Evolutionary conservation across 2,797 vertebrate genomes (phyloP).

Genomic region (Geotrypetes seraphini): DNA sequence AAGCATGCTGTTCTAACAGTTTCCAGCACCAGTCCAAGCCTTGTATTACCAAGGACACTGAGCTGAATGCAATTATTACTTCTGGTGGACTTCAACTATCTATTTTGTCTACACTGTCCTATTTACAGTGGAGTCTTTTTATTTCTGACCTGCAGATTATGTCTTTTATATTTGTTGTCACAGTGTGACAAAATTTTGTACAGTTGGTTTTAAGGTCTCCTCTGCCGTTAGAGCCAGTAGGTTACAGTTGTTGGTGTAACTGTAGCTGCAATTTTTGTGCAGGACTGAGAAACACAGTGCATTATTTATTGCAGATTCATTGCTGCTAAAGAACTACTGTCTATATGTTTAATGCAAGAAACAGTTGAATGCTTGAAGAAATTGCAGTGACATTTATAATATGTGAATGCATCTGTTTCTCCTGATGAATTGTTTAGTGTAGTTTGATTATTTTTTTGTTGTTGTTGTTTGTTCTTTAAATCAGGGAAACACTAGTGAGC

Average conservation of each 20-base stretch:
- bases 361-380: slow-evolving; percentile 65
- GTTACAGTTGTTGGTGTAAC: slow-evolving; percentile 69
- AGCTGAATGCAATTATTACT: slow-evolving; percentile 57
- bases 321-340: slow-evolving; percentile 99
- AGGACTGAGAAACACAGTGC: slow-evolving; percentile 76
- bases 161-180: slow-evolving; percentile 72
- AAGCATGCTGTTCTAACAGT: slow-evolving; percentile 93
- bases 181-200: slow-evolving; percentile 75
- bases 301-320: slow-evolving; percentile 93
- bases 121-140: slow-evolving; percentile 66
- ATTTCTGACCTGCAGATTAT: slow-evolving; percentile 64
- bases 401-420: slow-evolving; percentile 75
- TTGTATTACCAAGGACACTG: slow-evolving; percentile 50
- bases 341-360: slow-evolving; percentile 81
- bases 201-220: slow-evolving; percentile 68
- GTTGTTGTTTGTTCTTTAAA: slow-evolving; percentile 12
- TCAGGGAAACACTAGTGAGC: too few species aligned
- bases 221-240: slow-evolving; percentile 73
- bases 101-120: slow-evolving; percentile 60
- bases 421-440: slow-evolving; percentile 61
- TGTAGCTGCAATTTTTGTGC: slow-evolving; percentile 71
- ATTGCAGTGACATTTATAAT: slow-evolving; percentile 70
- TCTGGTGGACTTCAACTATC: slow-evolving; percentile 58
- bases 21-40: slow-evolving; percentile 39
- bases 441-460: slow-evolving; percentile 44